Conservation (phyloP, 2,888 invertebrate genomes). For the Arge pagana region DNA sequence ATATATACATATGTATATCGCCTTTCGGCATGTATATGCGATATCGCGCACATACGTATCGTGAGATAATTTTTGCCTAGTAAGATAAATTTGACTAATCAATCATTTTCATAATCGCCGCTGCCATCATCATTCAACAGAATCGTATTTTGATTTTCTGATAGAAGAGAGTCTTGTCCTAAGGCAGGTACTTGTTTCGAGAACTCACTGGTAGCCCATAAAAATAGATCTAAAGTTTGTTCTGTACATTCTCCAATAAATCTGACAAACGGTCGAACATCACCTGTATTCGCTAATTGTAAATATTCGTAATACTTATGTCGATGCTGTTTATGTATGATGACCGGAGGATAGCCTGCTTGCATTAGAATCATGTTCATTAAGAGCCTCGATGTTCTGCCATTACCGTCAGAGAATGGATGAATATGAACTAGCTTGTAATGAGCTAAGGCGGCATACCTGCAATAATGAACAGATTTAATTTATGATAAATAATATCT, state of each 20-base stretch:
- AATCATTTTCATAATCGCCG: conserved; percentile 44
- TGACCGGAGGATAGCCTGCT: conserved; percentile 95
- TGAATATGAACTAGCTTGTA: conserved; percentile 97
- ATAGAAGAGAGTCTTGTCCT: conserved; percentile 51
- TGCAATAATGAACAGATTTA: conserved; percentile 48
- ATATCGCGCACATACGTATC: too few relatives aligned
- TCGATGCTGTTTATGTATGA: conserved; percentile 84
- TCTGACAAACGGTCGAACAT: conserved; percentile 92
- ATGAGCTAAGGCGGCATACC: conserved; percentile 94
- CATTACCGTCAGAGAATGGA: conserved; percentile 97
- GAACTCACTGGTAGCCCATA: conserved; percentile 81
- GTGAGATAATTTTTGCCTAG: too few relatives aligned
- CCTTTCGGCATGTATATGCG: too few relatives aligned
- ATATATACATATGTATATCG: too few relatives aligned
- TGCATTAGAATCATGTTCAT: conserved; percentile 97
- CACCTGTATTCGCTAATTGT: conserved; percentile 91
- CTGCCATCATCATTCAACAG: conserved; percentile 40
- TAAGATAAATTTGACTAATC: background rate
- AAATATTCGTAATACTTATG: conserved; percentile 87
- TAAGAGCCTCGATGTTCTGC: conserved; percentile 89
- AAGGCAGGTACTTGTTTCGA: conserved; percentile 71
- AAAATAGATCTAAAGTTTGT: conserved; percentile 82
- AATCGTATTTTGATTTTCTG: conserved; percentile 42
- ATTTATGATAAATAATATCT: background rate
- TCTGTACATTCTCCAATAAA: conserved; percentile 95